These are phyloP conservation scores for Campylomormyrus tamandua DNA, from an alignment of 2,113 vertebrate species.

Conservation along the genomic window DNA sequence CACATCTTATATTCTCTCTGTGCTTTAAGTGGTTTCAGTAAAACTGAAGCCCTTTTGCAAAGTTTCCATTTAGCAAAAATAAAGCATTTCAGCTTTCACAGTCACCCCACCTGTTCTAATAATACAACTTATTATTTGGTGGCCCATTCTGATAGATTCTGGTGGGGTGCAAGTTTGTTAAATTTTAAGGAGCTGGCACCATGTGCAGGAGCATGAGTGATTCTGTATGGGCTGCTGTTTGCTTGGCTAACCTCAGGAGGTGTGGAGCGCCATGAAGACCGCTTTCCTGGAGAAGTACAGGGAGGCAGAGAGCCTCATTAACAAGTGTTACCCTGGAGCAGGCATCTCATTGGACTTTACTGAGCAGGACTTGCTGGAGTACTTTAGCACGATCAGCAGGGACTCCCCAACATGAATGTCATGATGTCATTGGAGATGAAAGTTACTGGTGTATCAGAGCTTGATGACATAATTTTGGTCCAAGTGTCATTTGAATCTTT, in stretches of 20 bases:
- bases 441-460: background rate
- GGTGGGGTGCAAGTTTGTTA: background rate
- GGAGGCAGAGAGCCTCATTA: slow-evolving; percentile 39
- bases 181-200: background rate
- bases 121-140: background rate
- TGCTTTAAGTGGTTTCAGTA: background rate
- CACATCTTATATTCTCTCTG: background rate
- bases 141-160: background rate
- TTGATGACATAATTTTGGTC: background rate
- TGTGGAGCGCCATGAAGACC: slow-evolving; percentile 38
- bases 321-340: slow-evolving; percentile 29
- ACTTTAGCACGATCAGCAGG: slow-evolving; percentile 26
- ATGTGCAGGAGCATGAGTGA: background rate
- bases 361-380: slow-evolving; percentile 39
- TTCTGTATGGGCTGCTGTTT: background rate
- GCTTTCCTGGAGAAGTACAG: slow-evolving; percentile 29
- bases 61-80: background rate
- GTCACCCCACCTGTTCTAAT: background rate
- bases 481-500: background rate
- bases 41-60: background rate
- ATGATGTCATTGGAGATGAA: background rate
- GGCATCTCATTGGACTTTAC: slow-evolving; percentile 43
- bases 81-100: background rate
- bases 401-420: background rate
- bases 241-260: slow-evolving; percentile 26